A percentile compares a stretch with the other conserved stretches of the same genome.
Evolutionary conservation across 2,113 vertebrate species (phyloP).

Genomic region (Mionectes macconnelli): DNA sequence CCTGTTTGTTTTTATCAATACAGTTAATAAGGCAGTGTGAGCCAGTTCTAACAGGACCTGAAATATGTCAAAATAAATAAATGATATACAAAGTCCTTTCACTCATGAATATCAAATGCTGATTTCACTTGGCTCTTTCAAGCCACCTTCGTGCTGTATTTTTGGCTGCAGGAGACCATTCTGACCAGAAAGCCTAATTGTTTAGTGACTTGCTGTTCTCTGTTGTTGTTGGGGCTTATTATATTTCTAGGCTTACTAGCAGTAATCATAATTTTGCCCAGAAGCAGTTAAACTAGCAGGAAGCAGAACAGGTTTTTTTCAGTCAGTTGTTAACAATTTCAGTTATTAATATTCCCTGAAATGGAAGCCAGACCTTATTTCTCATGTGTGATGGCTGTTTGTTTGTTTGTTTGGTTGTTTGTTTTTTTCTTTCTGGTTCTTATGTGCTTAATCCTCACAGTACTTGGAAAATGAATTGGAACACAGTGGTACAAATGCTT

Average conservation of each 20-base stretch:
- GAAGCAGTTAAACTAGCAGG: neutral
- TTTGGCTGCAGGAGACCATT: neutral
- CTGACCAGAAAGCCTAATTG: neutral
- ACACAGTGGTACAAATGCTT: rapidly evolving
- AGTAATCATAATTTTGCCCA: neutral
- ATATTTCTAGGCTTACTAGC: neutral
- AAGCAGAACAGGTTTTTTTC: neutral
- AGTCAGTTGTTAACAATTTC: neutral
- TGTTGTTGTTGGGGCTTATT: neutral
- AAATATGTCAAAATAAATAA: neutral
- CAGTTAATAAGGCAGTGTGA: neutral
- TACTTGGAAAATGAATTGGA: neutral
- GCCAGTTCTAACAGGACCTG: neutral
- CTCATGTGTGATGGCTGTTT: neutral
- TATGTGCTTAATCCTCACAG: neutral
- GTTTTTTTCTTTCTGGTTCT: neutral
- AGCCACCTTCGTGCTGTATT: neutral
- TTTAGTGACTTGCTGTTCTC: neutral
- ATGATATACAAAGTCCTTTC: neutral
- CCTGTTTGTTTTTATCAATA: neutral
- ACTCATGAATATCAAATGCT: neutral
- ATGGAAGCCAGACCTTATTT: neutral
- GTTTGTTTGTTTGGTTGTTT: no score
- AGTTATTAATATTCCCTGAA: neutral
- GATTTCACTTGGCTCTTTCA: neutral